Base-by-base conservation (phyloP, 1,140 invertebrate species). In the Drosophila mauritiana region DNA sequence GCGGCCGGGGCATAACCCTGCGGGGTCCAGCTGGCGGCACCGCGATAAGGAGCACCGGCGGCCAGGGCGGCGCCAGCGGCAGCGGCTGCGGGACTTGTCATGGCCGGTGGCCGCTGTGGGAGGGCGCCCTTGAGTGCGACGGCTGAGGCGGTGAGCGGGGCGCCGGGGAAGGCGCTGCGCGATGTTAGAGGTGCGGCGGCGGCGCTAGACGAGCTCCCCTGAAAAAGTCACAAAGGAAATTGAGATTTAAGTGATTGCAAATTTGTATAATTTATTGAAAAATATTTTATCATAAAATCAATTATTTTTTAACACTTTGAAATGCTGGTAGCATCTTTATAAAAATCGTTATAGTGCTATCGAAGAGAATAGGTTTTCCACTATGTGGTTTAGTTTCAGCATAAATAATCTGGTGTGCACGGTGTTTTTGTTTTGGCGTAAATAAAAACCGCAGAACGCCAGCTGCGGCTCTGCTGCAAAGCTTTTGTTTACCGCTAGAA, bases 51-150 rank as follows among this genome's bases (percentile, higher is more conserved):
- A 31, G 91, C 90, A 58, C 91, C 90, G 54, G 91, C 86, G 79
- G 77, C 91, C 61, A 88, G 51, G 42, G 84, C 83, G 58, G 83
- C 83, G 53, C 83, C 83, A 25, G 84, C 91, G 80, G 85, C 91
- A 59, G 91, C 91, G 76, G 91, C 91, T 68, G 91, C 91, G 83
- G 92, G 91, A 79, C 92, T 92, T 65, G 92, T 92, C 92, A 92
- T 92, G 65, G 81, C 86, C 70, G 88, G 72, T 62, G 89, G 91
- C 73, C 89, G 81, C 63, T 90, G 91, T 52, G 84, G 68, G 15
- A 86, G 54, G 45, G 78, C 78, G 67, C 91, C 89, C 80, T 92
- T 92, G 48, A 92, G 78, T 62, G 89, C 74, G 65, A 91, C 78
- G 81, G 88, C 79, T 70, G 91, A 90, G 62, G 91, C 78, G 82